Conservation (phyloP, 2,113 vertebrate genomes). For the Phalacrocorax pelagicus region DNA sequence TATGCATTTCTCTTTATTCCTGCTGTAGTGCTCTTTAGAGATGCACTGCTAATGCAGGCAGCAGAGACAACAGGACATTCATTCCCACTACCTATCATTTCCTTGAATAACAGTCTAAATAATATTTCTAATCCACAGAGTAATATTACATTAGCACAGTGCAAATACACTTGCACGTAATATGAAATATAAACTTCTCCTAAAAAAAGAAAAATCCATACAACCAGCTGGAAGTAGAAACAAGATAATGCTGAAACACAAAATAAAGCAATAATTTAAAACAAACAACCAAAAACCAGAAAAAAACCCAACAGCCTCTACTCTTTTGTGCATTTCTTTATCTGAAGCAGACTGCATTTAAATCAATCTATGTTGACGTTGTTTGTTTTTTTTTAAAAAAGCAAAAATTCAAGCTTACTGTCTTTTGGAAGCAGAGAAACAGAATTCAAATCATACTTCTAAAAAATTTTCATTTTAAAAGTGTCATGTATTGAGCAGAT, state of each 20-base stretch:
- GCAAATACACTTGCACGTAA: slow-evolving; percentile 42
- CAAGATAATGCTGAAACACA: slow-evolving; percentile 30
- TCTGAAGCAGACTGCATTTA: neutral
- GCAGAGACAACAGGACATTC: neutral
- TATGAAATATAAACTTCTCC: slow-evolving; percentile 10
- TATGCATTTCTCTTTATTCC: neutral
- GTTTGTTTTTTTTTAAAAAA: neutral
- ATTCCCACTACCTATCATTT: neutral
- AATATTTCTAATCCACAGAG: slow-evolving; percentile 36
- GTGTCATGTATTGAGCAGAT: neutral
- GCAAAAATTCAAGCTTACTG: neutral
- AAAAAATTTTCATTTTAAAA: slow-evolving; percentile 14
- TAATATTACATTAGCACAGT: neutral
- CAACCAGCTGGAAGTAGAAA: slow-evolving; percentile 60
- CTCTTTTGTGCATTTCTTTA: neutral
- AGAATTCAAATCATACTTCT: slow-evolving; percentile 8
- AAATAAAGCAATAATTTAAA: slow-evolving; percentile 38
- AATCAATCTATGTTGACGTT: neutral
- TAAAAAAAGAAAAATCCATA: slow-evolving; percentile 5
- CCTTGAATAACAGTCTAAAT: neutral
- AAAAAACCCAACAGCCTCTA: neutral
- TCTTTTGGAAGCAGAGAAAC: neutral
- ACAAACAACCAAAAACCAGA: neutral
- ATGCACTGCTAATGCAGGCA: neutral
- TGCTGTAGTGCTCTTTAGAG: neutral